These are phyloP conservation scores for Orestias chungarensis DNA, from an alignment of 2,797 vertebrate genomes.

Conservation along the genomic window DNA sequence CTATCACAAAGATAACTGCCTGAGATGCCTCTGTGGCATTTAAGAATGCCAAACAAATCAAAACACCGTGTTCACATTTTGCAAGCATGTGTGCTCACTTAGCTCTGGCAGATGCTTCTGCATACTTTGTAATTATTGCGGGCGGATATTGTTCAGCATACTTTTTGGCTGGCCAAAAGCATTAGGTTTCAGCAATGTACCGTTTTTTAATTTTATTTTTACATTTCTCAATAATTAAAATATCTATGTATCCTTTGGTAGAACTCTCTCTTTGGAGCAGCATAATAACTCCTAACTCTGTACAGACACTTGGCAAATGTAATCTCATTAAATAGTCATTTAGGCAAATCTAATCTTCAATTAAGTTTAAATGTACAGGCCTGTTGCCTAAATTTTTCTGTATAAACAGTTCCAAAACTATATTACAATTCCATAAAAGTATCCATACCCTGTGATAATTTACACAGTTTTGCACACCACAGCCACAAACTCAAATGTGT, in stretches of 20 bases:
- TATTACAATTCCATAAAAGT: neutral
- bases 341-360: constrained; percentile 31
- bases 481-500: neutral
- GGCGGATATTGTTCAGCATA: constrained; percentile 60
- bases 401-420: constrained; percentile 15
- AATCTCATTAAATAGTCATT: constrained; percentile 48
- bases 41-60: constrained; percentile 72
- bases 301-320: constrained; percentile 46
- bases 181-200: constrained; percentile 46
- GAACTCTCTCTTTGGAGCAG: constrained; percentile 61
- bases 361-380: constrained; percentile 30
- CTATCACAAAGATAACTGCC: constrained; percentile 56
- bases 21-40: constrained; percentile 70
- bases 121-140: constrained; percentile 63
- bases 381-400: constrained; percentile 23
- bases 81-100: constrained; percentile 68
- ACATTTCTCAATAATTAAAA: constrained; percentile 53
- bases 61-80: constrained; percentile 72
- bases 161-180: constrained; percentile 64
- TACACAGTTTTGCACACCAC: neutral
- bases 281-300: constrained; percentile 50
- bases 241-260: constrained; percentile 58
- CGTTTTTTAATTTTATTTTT: constrained; percentile 17
- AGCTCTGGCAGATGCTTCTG: constrained; percentile 65
- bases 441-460: too few species aligned